These are phyloP conservation scores for Ascidia mentula DNA, from an alignment of 23 tunicate species.

Conservation along the genomic window DNA sequence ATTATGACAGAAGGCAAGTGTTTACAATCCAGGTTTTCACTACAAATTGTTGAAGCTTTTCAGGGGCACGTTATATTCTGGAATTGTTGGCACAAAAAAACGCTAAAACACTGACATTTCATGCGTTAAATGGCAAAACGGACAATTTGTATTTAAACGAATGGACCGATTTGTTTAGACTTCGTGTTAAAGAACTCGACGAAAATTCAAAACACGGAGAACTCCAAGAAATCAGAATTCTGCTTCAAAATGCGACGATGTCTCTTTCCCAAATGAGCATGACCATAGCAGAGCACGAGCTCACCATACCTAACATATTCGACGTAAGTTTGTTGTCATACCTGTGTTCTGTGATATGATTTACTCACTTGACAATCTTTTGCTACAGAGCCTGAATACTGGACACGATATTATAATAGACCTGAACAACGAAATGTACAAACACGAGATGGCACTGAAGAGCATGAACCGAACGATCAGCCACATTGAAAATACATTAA, in stretches of 20 bases:
- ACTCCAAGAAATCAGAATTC: slow-evolving; percentile 9
- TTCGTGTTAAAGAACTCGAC: slow-evolving; percentile 16
- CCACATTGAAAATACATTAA: background rate
- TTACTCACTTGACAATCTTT: background rate
- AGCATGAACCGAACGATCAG: slow-evolving; percentile 23
- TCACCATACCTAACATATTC: slow-evolving; percentile 31
- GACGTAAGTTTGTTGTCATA: slow-evolving; percentile 51
- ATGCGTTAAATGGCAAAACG: too few relatives aligned
- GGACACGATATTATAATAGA: slow-evolving; percentile 40
- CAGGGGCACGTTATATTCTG: too few relatives aligned
- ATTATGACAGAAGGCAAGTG: slow-evolving; percentile 26
- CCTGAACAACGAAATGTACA: slow-evolving; percentile 32
- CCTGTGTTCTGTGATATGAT: too few relatives aligned
- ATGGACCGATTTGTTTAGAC: too few relatives aligned
- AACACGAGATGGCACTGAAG: slow-evolving; percentile 15
- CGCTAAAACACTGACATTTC: too few relatives aligned
- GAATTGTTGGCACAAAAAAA: too few relatives aligned
- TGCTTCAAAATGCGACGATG: slow-evolving; percentile 34
- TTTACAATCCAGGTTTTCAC: too few relatives aligned
- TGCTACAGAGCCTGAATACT: slow-evolving; percentile 16
- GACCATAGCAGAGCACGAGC: slow-evolving; percentile 41
- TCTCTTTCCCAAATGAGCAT: slow-evolving; percentile 56
- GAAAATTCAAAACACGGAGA: slow-evolving; percentile 14
- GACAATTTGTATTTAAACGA: too few relatives aligned
- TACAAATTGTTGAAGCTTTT: too few relatives aligned